phyloP scores from a whole-genome alignment of 1,140 invertebrate genomes.

The Pseudoatta argentina region DNA sequence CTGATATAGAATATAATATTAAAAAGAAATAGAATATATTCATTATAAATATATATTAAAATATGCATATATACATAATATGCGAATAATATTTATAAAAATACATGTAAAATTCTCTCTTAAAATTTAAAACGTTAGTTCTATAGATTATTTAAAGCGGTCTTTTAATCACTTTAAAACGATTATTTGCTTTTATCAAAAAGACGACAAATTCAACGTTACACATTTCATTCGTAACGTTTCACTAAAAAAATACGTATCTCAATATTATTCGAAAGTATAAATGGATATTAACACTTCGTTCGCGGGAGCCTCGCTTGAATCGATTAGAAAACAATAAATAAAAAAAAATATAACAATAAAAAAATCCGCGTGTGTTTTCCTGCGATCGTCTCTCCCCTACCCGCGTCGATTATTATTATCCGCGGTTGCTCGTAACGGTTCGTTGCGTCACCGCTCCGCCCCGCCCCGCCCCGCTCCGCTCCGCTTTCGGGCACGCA shows the following conservation, averaged over 20 bases:
- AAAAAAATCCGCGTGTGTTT: slow-evolving; percentile 41
- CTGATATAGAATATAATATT: neutral
- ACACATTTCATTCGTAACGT: neutral
- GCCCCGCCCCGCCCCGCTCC: slow-evolving; percentile 13
- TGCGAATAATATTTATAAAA: neutral
- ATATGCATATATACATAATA: neutral
- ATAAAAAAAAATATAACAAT: slow-evolving; percentile 40
- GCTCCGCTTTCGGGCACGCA: slow-evolving; percentile 48
- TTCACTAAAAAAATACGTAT: slow-evolving; percentile 13
- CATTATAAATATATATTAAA: neutral
- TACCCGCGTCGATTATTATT: slow-evolving; percentile 66
- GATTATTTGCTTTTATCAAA: slow-evolving; percentile 16
- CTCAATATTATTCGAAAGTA: slow-evolving; percentile 33
- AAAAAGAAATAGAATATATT: neutral
- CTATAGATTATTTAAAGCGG: neutral
- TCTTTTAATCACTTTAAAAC: slow-evolving; percentile 7
- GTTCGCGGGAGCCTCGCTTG: neutral
- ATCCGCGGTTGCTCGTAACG: slow-evolving; percentile 50
- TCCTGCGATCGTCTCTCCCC: slow-evolving; percentile 14
- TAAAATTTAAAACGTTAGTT: neutral
- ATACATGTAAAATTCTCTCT: neutral
- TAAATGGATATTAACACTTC: slow-evolving; percentile 58
- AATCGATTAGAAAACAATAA: slow-evolving; percentile 53
- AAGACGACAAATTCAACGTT: neutral
- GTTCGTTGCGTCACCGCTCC: slow-evolving; percentile 36